phyloP scores from a whole-genome alignment of 2,888 invertebrate genomes.

The Melieria picta region DNA sequence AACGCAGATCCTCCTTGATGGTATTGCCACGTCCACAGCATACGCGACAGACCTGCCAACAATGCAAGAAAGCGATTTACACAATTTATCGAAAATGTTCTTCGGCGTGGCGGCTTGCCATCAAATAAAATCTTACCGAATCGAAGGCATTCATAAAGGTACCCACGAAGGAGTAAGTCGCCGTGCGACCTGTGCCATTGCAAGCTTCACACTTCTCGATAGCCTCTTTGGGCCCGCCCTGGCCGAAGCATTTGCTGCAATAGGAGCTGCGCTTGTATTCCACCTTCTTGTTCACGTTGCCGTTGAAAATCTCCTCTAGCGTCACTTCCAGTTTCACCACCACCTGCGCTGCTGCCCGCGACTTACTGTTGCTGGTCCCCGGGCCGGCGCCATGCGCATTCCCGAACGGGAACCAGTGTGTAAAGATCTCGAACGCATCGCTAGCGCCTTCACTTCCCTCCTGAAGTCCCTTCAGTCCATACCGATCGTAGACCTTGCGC shows the following conservation, averaged over 20 bases:
- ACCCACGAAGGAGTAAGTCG: constrained; percentile 61
- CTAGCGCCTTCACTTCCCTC: constrained; percentile 72
- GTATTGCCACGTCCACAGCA: constrained; percentile 78
- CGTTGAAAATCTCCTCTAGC: constrained; percentile 91
- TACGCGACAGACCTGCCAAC: constrained; percentile 67
- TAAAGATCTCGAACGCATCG: constrained; percentile 73
- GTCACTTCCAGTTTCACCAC: constrained; percentile 85
- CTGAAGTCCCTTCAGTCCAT: constrained; percentile 88
- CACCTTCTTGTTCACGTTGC: constrained; percentile 74
- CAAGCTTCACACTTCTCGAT: constrained; percentile 53
- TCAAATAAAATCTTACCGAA: constrained; percentile 69
- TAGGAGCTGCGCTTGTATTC: constrained; percentile 57
- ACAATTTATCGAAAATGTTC: not conserved
- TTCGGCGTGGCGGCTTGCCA: not conserved
- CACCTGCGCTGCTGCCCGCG: constrained; percentile 76
- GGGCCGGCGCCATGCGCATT: constrained; percentile 68
- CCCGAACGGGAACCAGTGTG: constrained; percentile 74
- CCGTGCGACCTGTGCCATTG: constrained; percentile 62
- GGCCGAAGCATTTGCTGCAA: constrained; percentile 58
- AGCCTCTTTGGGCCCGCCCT: constrained; percentile 55
- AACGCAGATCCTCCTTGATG: constrained; percentile 84
- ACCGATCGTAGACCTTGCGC: constrained; percentile 84
- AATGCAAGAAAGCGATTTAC: constrained; percentile 6
- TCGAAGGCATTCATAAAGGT: constrained; percentile 57
- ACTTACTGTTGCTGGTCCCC: constrained; percentile 68